A percentile compares a stretch with the other conserved stretches of the same genome.
These are phyloP conservation scores for Xestia ashworthii DNA, from an alignment of 2,888 invertebrate genomes.

Conservation along the genomic window DNA sequence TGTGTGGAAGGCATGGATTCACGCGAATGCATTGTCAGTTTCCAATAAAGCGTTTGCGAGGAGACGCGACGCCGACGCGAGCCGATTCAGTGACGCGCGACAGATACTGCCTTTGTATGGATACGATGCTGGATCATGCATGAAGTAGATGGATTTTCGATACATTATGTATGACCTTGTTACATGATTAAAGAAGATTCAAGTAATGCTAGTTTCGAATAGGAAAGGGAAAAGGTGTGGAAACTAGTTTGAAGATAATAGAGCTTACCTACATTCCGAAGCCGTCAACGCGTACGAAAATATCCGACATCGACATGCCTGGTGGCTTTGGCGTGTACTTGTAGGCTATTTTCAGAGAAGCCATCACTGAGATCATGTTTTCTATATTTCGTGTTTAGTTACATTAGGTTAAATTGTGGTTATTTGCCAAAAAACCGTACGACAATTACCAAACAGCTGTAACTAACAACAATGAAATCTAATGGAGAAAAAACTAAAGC, in stretches of 20 bases:
- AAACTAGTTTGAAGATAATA: not conserved
- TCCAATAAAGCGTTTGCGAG: constrained; percentile 57
- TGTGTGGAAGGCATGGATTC: constrained; percentile 35
- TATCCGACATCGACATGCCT: not conserved
- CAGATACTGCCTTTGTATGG: constrained; percentile 28
- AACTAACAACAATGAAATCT: no score
- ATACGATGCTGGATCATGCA: constrained; percentile 4
- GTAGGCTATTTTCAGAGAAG: no score
- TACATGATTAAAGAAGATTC: not conserved
- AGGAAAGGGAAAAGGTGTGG: not conserved
- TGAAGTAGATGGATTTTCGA: not conserved
- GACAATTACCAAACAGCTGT: no score
- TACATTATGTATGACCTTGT: not conserved
- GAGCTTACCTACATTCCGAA: not conserved
- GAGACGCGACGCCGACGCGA: constrained; percentile 34
- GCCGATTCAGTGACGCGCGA: constrained; percentile 42
- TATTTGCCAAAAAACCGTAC: no score
- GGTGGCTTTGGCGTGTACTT: not conserved
- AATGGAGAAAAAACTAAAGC: no score
- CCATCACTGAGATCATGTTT: no score
- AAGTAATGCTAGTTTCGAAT: not conserved
- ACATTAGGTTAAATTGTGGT: no score
- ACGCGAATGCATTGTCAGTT: constrained; percentile 53
- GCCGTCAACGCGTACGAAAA: not conserved
- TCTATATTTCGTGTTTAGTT: no score